Conservation (phyloP, 2,888 invertebrate species). For the Bruchidius siliquastri region DNA sequence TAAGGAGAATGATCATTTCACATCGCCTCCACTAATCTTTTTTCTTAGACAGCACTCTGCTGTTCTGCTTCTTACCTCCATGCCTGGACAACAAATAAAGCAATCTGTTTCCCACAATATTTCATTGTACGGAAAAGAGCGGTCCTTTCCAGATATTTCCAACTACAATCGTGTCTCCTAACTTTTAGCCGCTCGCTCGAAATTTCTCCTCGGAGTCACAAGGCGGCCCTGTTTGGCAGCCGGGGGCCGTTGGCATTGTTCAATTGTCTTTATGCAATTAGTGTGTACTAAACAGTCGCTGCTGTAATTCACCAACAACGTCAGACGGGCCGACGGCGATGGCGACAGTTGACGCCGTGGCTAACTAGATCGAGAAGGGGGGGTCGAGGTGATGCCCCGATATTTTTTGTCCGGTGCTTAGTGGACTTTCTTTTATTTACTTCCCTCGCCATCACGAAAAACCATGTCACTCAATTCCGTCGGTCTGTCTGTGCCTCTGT, state of each 20-base stretch:
- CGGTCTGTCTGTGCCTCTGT: no score
- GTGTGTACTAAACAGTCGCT: background rate
- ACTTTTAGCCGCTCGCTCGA: background rate
- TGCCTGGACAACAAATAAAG: background rate
- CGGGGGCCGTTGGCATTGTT: background rate
- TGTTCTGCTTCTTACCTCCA: background rate
- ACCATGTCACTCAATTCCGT: no score
- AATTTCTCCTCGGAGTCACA: background rate
- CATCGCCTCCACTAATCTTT: no score
- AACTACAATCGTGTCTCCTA: background rate
- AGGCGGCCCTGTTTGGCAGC: background rate
- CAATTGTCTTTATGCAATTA: background rate
- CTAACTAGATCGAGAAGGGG: no score
- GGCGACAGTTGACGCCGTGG: no score
- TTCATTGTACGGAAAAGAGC: background rate
- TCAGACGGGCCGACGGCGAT: background rate
- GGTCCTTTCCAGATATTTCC: background rate
- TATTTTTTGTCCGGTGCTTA: no score
- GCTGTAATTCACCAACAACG: background rate
- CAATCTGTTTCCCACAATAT: background rate
- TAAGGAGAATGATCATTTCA: no score
- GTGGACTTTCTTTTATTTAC: no score
- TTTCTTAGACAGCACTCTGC: no score
- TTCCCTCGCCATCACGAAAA: no score
- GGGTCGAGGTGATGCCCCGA: no score